Conservation (phyloP, 2,113 vertebrate genomes). For the Pelobates fuscus region DNA sequence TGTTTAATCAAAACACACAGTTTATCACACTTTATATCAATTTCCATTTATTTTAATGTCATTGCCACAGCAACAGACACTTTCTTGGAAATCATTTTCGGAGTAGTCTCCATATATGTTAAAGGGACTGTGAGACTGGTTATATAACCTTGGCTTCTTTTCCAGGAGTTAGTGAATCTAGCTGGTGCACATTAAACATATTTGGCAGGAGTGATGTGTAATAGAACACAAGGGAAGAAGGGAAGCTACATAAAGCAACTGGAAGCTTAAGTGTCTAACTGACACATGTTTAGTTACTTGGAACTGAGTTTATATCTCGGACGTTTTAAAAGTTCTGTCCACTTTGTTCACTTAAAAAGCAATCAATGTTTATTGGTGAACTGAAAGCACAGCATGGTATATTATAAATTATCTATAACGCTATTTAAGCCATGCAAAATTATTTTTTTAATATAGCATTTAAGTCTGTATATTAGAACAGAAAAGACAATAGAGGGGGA, state of each 20-base stretch:
- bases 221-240: slow-evolving; percentile 66
- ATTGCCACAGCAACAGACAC: slow-evolving; percentile 88
- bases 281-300: slow-evolving; percentile 34
- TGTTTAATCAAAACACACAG: slow-evolving; percentile 77
- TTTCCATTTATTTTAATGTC: slow-evolving; percentile 87
- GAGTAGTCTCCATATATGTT: slow-evolving; percentile 84
- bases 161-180: slow-evolving; percentile 66
- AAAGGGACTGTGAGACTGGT: slow-evolving; percentile 67
- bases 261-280: slow-evolving; percentile 26
- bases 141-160: slow-evolving; percentile 77
- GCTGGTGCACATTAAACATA: slow-evolving; percentile 80
- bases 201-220: slow-evolving; percentile 67
- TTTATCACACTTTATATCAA: slow-evolving; percentile 81
- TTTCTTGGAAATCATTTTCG: slow-evolving; percentile 82
- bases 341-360: neutral
- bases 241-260: slow-evolving; percentile 16
- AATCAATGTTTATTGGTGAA: slow-evolving; percentile 24
- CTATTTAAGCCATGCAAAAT: too few relatives aligned
- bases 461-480: too few relatives aligned
- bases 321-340: neutral
- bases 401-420: neutral
- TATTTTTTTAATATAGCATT: too few relatives aligned
- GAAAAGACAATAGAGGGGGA: too few relatives aligned
- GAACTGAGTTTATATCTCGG: slow-evolving; percentile 30
- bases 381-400: neutral